A percentile compares a stretch with the other conserved stretches of the same genome.
Conservation (phyloP, 1,140 invertebrate species). For the Propsilocerus akamusi region DNA sequence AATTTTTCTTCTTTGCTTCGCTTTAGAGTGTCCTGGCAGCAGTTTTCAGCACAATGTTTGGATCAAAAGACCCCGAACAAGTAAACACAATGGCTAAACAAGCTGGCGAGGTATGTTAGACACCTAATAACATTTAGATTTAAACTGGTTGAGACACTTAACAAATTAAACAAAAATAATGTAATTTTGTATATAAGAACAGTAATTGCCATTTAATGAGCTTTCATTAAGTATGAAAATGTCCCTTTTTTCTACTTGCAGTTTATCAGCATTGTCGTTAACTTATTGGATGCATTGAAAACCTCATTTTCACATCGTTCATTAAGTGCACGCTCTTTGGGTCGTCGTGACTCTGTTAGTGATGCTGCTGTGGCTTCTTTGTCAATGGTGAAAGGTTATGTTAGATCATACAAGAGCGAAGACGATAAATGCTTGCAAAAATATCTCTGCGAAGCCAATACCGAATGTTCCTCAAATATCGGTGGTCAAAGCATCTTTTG, state of each 20-base stretch:
- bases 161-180: background rate
- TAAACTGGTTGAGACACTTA: background rate
- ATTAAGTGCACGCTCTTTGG: conserved; percentile 55
- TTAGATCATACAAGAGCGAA: conserved; percentile 58
- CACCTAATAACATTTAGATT: background rate
- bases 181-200: conserved; percentile 2
- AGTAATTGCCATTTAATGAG: background rate
- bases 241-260: conserved; percentile 24
- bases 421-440: conserved; percentile 64
- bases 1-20: background rate
- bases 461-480: conserved; percentile 65
- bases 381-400: conserved; percentile 73
- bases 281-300: conserved; percentile 72
- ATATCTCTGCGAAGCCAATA: conserved; percentile 74
- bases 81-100: conserved; percentile 81
- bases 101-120: conserved; percentile 68
- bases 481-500: conserved; percentile 74
- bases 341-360: conserved; percentile 65
- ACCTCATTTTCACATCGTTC: conserved; percentile 82
- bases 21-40: conserved; percentile 72
- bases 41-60: conserved; percentile 69
- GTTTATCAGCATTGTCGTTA: conserved; percentile 82
- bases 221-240: conserved; percentile 6
- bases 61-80: conserved; percentile 72
- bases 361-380: conserved; percentile 71